Conservation (phyloP, 2,797 vertebrate species). For the Pantherophis vulpinus region DNA sequence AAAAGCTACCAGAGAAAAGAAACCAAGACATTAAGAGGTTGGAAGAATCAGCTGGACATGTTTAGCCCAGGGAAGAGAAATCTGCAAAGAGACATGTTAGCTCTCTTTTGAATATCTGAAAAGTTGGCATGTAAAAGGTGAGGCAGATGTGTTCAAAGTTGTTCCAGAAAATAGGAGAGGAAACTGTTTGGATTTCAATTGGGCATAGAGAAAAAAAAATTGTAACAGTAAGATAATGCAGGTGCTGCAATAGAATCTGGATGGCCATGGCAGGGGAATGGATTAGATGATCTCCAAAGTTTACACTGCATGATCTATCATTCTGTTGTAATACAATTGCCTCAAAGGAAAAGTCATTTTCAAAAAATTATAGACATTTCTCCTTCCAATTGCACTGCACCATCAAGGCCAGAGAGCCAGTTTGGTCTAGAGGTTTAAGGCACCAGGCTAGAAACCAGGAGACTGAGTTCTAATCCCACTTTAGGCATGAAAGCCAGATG, state of each 20-base stretch:
- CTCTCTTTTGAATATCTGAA: not conserved
- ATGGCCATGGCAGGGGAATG: not conserved
- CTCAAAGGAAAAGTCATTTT: not conserved
- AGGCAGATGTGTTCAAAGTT: not conserved
- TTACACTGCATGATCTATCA: not conserved
- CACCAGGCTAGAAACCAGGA: not conserved
- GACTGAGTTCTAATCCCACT: not conserved
- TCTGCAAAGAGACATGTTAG: not conserved
- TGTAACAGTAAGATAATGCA: too few relatives aligned
- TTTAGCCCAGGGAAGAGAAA: not conserved
- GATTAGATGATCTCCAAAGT: not conserved
- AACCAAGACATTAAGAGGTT: not conserved
- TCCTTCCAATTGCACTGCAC: not conserved
- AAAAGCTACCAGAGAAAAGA: not conserved
- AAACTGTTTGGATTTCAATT: not conserved
- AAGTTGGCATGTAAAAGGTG: not conserved
- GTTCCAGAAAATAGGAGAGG: not conserved
- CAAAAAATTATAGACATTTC: not conserved
- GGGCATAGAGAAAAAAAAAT: not conserved
- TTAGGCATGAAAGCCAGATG: not conserved
- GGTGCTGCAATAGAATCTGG: not conserved
- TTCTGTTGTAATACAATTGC: not conserved
- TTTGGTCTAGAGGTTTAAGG: not conserved
- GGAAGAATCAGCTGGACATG: not conserved
- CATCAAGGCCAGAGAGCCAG: not conserved